Percentiles rank a stretch among this genome's conserved stretches.
phyloP scores from a whole-genome alignment of 92 coral and sea anemone genomes.

The Zoanthus sansibaricus region DNA sequence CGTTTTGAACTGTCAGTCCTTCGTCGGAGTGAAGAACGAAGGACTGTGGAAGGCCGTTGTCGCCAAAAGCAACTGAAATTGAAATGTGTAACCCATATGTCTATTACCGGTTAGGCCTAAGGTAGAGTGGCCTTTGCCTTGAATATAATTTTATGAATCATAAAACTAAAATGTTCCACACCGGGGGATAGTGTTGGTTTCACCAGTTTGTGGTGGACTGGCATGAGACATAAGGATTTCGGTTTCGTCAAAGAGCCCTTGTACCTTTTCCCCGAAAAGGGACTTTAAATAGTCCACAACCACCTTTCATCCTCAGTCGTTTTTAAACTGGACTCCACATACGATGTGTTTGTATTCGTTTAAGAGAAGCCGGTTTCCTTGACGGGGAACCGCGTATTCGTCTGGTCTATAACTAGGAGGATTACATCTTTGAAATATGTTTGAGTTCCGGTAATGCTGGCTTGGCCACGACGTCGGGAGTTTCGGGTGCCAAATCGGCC shows the following conservation, averaged over 20 bases:
- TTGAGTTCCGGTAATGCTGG: background rate
- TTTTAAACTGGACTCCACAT: background rate
- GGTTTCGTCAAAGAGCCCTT: slow-evolving; percentile 30
- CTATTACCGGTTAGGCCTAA: background rate
- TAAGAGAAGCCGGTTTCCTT: background rate
- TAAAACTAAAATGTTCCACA: slow-evolving; percentile 44
- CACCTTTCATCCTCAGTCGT: background rate
- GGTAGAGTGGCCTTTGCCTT: background rate
- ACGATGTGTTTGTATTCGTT: background rate
- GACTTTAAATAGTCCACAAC: background rate
- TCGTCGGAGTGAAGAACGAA: too few relatives aligned
- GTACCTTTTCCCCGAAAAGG: slow-evolving; percentile 44
- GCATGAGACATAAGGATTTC: slow-evolving; percentile 61
- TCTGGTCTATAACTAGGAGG: background rate
- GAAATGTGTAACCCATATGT: too few relatives aligned
- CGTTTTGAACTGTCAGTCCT: too few relatives aligned
- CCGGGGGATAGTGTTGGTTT: slow-evolving; percentile 64
- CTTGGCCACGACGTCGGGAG: background rate
- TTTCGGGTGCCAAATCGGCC: background rate
- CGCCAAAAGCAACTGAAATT: too few relatives aligned
- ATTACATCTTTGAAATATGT: background rate
- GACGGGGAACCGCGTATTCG: background rate
- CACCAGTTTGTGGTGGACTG: slow-evolving; percentile 56
- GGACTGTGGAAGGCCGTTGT: too few relatives aligned
- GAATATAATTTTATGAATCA: slow-evolving; percentile 34